Base-by-base conservation (phyloP, 2,113 vertebrate species). In the Psilopsiagon aurifrons region DNA sequence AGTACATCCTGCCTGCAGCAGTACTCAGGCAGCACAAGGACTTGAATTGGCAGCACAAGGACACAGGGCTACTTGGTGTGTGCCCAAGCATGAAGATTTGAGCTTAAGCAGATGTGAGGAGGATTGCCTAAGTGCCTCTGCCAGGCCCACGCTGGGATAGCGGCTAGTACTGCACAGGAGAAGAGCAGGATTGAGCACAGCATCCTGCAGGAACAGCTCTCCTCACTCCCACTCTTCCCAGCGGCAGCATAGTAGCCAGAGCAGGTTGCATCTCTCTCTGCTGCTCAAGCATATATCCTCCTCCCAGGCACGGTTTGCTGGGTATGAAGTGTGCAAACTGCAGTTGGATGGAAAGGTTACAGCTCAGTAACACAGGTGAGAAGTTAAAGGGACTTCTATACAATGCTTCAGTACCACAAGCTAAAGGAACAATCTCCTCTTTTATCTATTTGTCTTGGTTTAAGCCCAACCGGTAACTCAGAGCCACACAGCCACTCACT, bases 281-380 rank as follows among this genome's bases (percentile, higher is more conserved):
- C 44, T 19, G n/a, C 44, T 20, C 0, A 1, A 66, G 37, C 1
- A 0, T 18, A 44, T 9, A 25, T n/a, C 27, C 64, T 83, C 22
- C 33, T 41, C 33, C 39, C 19, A 16, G 57, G 4, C 6, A 3
- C 17, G 13, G 31, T 29, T 55, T 64, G 23, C 37, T 39, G 51
- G 33, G 41, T 16, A 4, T 17, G 37, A 43, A 47, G 49, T 64
- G 33, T 59, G 43, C 43, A 51, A 46, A 46, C 31, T 31, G 37
- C 27, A 63, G 54, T 15, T 24, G 52, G 14, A 43, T 63, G 41
- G 63, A 69, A 17, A 70, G 37, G 11, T 27, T 70, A 25, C 41
- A 70, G 43, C 18, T 44, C 51, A 51, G 71, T n/a, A 43, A 51
- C 43, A 22, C 4, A 7, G 35, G 9, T 37, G 47, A 76, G 55